Evolutionary conservation across 2,797 vertebrate species (phyloP).

Genomic region (Sebastes steindachneri): DNA sequence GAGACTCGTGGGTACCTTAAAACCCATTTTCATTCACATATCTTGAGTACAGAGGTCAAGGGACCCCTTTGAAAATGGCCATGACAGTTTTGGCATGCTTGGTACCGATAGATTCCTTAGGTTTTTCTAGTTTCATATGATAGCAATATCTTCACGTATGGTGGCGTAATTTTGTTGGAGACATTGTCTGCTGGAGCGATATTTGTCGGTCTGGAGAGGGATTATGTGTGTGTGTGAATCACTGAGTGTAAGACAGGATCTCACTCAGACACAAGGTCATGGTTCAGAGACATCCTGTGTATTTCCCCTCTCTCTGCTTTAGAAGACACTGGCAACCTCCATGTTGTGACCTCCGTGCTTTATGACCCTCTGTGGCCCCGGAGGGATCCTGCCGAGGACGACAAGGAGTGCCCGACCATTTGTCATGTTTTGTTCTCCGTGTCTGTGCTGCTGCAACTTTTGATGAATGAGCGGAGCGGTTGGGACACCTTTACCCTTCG

Average conservation of each 20-base stretch:
- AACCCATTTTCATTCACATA: no score
- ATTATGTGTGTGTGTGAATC: background rate
- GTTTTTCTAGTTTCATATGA: no score
- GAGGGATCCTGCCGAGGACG: constrained; percentile 19
- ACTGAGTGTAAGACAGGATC: constrained; percentile 8
- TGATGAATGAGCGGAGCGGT: constrained; percentile 56
- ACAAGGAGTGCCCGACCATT: constrained; percentile 28
- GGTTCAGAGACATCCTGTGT: constrained; percentile 16
- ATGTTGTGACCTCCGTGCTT: constrained; percentile 31
- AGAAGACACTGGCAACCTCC: constrained; percentile 20
- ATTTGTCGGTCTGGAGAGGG: constrained; percentile 5
- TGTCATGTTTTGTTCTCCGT: constrained; percentile 37
- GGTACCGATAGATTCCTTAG: accelerated
- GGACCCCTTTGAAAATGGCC: no score
- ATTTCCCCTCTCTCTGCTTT: constrained; percentile 23
- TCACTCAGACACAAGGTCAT: constrained; percentile 22
- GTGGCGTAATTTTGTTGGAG: background rate
- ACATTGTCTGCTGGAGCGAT: background rate
- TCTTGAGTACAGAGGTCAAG: no score
- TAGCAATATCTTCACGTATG: no score
- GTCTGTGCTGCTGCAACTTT: constrained; percentile 28
- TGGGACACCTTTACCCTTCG: constrained; percentile 38
- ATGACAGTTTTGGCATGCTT: no score
- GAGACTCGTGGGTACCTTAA: no score
- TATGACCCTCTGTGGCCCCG: constrained; percentile 14